Base-by-base conservation (phyloP, 2,888 invertebrate species). In the Glaucopsyche alexis region DNA sequence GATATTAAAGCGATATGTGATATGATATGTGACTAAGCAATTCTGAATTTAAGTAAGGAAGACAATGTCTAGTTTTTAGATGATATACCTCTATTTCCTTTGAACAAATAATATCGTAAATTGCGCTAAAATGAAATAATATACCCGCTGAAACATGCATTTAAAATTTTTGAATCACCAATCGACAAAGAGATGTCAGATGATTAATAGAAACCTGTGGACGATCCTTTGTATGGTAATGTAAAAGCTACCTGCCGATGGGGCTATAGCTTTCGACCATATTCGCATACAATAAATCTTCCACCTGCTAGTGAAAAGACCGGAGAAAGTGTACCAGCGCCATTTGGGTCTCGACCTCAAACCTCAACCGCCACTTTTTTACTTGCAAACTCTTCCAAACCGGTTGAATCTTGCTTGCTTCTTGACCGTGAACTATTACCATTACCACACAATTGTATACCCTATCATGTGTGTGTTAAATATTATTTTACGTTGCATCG, bases 281-380 rank as follows among this genome's bases (percentile, higher is more conserved):
- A 60, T 60, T 72, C 49, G 47, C 72, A 50, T 49, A 49, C 70
- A 73, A 73, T 78, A 85, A 85, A 83, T 84, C 87, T 85, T 80
- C 79, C 78, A 78, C 80, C 77, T 72, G 71, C 79, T 81, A 82
- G 89, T 86, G 90, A 91, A 90, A 89, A 84, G 89, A 82, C 82
- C 79, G 90, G 92, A 88, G 92, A 93, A 93, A 93, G 92, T 93
- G 90, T 90, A 91, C 89, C 86, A 89, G 88, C 86, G 88, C 88
- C 86, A 91, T 87, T 90, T 92, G 87, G 92, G 91, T 90, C 89
- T 83, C 84, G 90, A 86, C 91, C 91, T 90, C 91, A 89, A 90
- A 90, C 87, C 84, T 85, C 84, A 83, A 83, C 83, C 80, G 83
- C 81, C 84, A 79, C 86, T 86, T 89, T 87, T 87, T 88, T 84